These are phyloP conservation scores for Aplodontia rufa DNA, from an alignment of 2,113 vertebrate genomes.

Conservation along the genomic window DNA sequence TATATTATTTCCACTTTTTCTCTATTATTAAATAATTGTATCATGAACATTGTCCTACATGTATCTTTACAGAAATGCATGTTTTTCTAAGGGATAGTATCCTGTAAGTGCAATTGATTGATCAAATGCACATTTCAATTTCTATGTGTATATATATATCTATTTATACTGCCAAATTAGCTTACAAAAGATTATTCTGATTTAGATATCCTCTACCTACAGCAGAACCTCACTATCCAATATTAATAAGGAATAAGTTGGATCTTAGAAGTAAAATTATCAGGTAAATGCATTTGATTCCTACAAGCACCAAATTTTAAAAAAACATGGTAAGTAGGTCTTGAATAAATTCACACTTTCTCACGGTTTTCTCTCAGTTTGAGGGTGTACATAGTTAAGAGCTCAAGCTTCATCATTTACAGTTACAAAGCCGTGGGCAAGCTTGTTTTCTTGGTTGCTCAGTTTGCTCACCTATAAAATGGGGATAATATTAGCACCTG, in stretches of 20 bases:
- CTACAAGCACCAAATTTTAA: not conserved
- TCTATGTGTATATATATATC: no score
- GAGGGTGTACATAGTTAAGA: not conserved
- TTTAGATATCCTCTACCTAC: not conserved
- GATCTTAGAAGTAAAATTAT: not conserved
- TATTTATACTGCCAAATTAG: not conserved
- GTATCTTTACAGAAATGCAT: not conserved
- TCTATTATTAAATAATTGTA: not conserved
- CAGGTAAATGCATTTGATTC: conserved; percentile 1
- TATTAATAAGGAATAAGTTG: not conserved
- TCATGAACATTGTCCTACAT: not conserved
- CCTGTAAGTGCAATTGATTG: not conserved
- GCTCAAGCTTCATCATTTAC: not conserved
- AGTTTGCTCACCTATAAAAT: not conserved
- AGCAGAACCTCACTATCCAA: not conserved
- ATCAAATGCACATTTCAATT: no score
- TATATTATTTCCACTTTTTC: not conserved
- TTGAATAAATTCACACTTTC: not conserved
- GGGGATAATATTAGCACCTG: not conserved
- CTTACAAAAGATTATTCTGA: not conserved
- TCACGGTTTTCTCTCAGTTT: not conserved
- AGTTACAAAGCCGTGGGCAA: not conserved
- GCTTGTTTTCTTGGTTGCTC: not conserved
- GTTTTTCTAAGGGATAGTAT: not conserved
- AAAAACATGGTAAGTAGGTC: not conserved